phyloP scores from a whole-genome alignment of 2,888 invertebrate species.

The Cantharis lateralis region DNA sequence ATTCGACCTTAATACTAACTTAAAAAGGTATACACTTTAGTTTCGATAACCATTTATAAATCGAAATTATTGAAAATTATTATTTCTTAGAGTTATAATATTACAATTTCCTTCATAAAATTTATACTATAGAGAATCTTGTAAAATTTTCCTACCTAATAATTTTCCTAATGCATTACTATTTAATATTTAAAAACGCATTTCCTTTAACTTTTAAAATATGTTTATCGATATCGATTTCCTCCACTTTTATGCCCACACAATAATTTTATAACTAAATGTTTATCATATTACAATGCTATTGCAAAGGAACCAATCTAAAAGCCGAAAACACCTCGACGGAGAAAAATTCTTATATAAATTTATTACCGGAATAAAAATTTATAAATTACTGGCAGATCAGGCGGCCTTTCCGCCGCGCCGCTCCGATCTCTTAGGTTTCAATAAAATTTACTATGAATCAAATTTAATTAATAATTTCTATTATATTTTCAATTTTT shows the following conservation, averaged over 20 bases:
- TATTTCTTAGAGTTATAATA: neutral
- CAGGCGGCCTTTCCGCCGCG: no score
- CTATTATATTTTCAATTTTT: no score
- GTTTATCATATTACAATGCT: neutral
- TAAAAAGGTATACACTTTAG: constrained; percentile 21
- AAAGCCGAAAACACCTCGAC: neutral
- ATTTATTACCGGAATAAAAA: no score
- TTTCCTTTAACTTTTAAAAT: neutral
- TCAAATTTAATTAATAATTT: no score
- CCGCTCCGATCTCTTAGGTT: no score
- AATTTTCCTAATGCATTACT: neutral
- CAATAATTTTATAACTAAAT: neutral
- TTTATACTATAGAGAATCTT: neutral
- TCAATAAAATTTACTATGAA: no score
- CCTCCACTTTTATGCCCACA: neutral
- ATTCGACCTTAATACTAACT: constrained; percentile 23
- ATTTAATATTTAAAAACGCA: neutral
- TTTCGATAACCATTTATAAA: constrained; percentile 21
- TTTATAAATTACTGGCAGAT: no score
- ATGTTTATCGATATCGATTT: neutral
- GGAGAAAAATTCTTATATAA: no score
- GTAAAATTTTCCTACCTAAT: neutral
- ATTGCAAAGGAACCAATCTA: neutral
- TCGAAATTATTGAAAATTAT: constrained; percentile 19
- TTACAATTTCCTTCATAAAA: neutral